phyloP scores from a whole-genome alignment of 2,113 vertebrate species.

The Urocolius indicus region DNA sequence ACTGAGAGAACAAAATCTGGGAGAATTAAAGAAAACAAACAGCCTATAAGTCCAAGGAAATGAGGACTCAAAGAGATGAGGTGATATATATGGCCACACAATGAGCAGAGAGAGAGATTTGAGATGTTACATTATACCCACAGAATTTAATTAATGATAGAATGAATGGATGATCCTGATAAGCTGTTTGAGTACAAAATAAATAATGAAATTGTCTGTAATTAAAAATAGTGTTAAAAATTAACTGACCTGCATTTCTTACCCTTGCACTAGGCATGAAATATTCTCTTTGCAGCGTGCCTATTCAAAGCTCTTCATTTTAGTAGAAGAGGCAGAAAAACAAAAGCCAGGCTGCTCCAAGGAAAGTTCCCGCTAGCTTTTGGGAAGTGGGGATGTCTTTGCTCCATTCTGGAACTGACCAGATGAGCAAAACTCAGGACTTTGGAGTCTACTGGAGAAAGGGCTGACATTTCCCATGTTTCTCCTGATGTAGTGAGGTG shows the following conservation, averaged over 20 bases:
- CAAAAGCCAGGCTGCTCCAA: not conserved
- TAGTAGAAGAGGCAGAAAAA: not conserved
- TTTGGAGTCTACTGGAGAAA: not conserved
- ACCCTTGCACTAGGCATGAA: not conserved
- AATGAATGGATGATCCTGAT: not conserved
- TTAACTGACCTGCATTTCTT: not conserved
- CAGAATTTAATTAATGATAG: not conserved
- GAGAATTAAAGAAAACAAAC: not conserved
- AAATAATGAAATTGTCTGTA: not conserved
- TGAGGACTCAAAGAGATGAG: not conserved
- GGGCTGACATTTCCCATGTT: not conserved
- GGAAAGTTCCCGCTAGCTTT: not conserved
- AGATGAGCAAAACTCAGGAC: not conserved
- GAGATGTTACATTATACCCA: not conserved
- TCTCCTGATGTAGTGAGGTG: not conserved
- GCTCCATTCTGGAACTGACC: not conserved
- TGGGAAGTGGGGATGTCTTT: not conserved
- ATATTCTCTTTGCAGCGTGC: not conserved
- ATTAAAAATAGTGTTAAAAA: constrained; percentile 12
- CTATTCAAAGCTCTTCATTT: not conserved
- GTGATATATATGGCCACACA: not conserved
- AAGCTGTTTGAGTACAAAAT: not conserved
- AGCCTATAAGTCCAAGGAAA: not conserved
- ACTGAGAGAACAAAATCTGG: not conserved
- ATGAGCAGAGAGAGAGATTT: not conserved